A percentile compares a stretch with the other conserved stretches of the same genome.
Evolutionary conservation across 1,140 invertebrate species (phyloP).

Genomic region (Pseudomyrmex gracilis): DNA sequence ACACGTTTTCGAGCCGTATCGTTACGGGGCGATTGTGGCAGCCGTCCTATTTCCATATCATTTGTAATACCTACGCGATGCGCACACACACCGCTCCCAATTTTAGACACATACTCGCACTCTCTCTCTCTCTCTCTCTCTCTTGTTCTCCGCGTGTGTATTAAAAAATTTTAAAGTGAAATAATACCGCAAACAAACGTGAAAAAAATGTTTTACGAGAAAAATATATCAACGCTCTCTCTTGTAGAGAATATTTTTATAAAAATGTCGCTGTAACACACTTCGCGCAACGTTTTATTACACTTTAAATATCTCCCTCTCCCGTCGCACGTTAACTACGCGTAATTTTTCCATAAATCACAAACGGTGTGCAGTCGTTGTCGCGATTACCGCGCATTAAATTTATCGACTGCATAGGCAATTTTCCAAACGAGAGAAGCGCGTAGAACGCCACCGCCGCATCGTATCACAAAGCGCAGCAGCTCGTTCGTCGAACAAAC

Average conservation of each 20-base stretch:
- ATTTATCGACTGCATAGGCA: constrained; percentile 38
- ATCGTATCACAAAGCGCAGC: constrained; percentile 39
- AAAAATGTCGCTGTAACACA: background rate
- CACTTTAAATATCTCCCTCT: constrained; percentile 3
- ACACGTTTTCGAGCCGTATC: background rate
- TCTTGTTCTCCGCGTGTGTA: background rate
- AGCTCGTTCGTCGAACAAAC: constrained; percentile 58
- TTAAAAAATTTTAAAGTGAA: background rate
- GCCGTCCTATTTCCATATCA: constrained; percentile 1
- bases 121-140: too few relatives aligned
- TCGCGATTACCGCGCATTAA: constrained; percentile 33
- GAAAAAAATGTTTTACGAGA: background rate
- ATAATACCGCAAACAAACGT: constrained; percentile 27
- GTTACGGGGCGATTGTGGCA: background rate
- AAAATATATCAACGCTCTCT: background rate
- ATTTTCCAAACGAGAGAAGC: constrained; percentile 40
- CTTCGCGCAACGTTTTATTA: background rate
- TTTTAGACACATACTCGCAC: background rate
- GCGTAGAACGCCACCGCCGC: background rate
- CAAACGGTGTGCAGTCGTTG: background rate
- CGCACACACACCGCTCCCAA: background rate
- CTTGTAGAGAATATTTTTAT: background rate
- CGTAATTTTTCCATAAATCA: constrained; percentile 49
- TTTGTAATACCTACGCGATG: background rate
- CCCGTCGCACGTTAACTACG: background rate